Base-by-base conservation (phyloP, 2,888 invertebrate genomes). In the Podabrus alpinus region DNA sequence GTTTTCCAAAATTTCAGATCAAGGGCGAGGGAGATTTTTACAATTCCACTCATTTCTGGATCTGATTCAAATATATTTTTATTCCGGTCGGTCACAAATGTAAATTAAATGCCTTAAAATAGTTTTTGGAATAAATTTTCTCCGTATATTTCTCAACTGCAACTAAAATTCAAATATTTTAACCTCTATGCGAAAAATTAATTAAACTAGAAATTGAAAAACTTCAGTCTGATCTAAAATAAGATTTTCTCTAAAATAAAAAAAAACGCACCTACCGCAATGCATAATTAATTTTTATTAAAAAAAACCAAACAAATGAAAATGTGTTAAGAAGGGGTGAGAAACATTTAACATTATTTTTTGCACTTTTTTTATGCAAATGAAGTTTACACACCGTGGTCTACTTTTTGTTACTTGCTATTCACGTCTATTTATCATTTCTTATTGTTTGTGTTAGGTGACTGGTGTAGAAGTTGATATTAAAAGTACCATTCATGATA, bases 401-500 rank as follows among this genome's bases (percentile, higher is more conserved):
- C 45, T 45, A 45, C 45, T 45, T 45, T 45, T 45, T 66, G 66
- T 24, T 66, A 19, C 68, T 29, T 68, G 62, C 19, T 64, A 64
- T 66, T 66, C 25, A 59, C 17, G 45, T 45, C 45, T 45, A 45
- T 69, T 69, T 69, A 61, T 69, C 59, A 69, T 19, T 60, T 59
- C 67, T 29, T 29, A 67, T 67, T 67, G 67, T 15, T 67, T 25
- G n/a, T 66, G 61, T 66, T 72, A 72, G 69, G 72, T 69, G 72
- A 69, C 68, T 71, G 71, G 68, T 59, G 71, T 66, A 66, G 59
- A 66, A 59, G 68, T 71, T 64, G 59, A 68, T 72, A 66, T 62
- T 29, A 71, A 75, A 69, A 69, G 66, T 19, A 62, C 66, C 19
- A 69, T 75, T 69, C 71, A 68, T 59, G 60, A 60, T 64, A 74